A percentile compares a stretch with the other conserved stretches of the same genome.
Evolutionary conservation across 2,888 invertebrate genomes (phyloP).

Genomic region (Loripinus fragilis): DNA sequence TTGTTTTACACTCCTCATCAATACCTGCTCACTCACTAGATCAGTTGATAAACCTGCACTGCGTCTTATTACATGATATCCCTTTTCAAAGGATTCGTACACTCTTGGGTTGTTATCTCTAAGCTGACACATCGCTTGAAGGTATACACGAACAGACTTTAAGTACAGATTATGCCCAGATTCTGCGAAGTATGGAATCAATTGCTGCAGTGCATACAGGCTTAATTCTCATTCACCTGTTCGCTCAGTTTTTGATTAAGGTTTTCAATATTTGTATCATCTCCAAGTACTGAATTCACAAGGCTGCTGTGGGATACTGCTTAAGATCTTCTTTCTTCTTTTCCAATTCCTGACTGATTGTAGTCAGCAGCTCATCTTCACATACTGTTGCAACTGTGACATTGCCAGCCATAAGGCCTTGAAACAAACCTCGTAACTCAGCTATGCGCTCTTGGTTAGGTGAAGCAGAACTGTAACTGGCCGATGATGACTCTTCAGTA

Average conservation of each 20-base stretch:
- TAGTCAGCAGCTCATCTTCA: not conserved
- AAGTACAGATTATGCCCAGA: conserved; percentile 59
- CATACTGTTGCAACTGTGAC: not conserved
- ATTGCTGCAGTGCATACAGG: conserved; percentile 30
- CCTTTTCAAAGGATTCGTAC: conserved; percentile 39
- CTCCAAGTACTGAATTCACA: conserved; percentile 55
- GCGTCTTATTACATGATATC: conserved; percentile 58
- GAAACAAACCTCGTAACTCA: not conserved
- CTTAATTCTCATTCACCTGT: conserved; percentile 31
- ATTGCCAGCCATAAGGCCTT: not conserved
- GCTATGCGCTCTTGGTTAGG: not conserved
- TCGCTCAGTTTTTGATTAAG: conserved; percentile 29
- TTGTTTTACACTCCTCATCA: conserved; percentile 64
- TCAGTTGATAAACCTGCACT: conserved; percentile 65
- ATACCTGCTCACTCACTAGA: conserved; percentile 67
- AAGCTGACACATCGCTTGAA: conserved; percentile 45
- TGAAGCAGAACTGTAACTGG: not conserved
- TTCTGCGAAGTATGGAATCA: conserved; percentile 58
- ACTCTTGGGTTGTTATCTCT: conserved; percentile 49
- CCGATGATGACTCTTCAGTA: not conserved
- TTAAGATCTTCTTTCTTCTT: conserved; percentile 2
- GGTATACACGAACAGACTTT: conserved; percentile 48
- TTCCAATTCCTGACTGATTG: not conserved
- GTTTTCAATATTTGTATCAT: conserved; percentile 39
- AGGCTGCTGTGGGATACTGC: conserved; percentile 24